These are phyloP conservation scores for Ceratosolen solmsi DNA, from an alignment of 1,140 invertebrate genomes.

Conservation along the genomic window DNA sequence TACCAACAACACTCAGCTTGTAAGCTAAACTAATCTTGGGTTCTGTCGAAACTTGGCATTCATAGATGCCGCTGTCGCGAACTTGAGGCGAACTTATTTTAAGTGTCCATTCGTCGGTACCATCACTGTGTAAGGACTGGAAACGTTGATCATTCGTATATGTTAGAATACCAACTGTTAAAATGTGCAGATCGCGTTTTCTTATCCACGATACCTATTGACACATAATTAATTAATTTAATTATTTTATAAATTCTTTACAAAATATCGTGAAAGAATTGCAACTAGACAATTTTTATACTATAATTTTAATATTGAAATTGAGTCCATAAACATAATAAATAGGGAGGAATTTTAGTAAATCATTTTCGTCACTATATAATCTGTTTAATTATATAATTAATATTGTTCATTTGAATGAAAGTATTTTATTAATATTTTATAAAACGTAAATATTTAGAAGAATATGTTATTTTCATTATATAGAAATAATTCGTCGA, in stretches of 20 bases:
- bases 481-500: too few species aligned
- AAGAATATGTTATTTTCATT: too few species aligned
- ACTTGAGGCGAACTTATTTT: slow-evolving; percentile 86
- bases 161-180: slow-evolving; percentile 82
- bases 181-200: slow-evolving; percentile 82
- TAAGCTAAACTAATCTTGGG: slow-evolving; percentile 89
- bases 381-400: too few species aligned
- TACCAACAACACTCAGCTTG: slow-evolving; percentile 86
- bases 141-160: slow-evolving; percentile 86
- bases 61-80: slow-evolving; percentile 83
- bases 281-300: too few species aligned
- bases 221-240: neutral
- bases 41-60: slow-evolving; percentile 91
- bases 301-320: too few species aligned
- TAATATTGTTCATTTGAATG: too few species aligned
- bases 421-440: too few species aligned
- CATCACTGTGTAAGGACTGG: slow-evolving; percentile 86
- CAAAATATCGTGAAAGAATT: neutral
- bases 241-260: neutral
- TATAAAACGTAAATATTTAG: too few species aligned
- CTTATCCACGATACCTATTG: slow-evolving; percentile 83
- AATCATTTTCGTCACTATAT: too few species aligned
- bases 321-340: too few species aligned
- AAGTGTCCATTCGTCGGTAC: slow-evolving; percentile 90
- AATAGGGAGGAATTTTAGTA: too few species aligned